phyloP scores from a whole-genome alignment of 2,888 invertebrate species.

The Meganola albula region DNA sequence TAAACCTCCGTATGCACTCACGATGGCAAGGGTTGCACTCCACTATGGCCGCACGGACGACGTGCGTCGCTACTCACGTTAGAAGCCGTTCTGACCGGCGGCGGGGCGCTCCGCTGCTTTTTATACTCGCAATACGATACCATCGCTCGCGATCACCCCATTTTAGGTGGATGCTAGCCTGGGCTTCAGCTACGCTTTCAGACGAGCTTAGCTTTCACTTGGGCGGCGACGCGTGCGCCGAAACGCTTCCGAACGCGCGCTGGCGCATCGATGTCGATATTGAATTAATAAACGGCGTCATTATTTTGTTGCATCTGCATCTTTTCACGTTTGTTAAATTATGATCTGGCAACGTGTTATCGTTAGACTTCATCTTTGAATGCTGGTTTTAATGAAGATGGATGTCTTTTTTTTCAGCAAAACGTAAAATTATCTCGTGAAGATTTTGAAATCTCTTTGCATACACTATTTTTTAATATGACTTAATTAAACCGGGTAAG shows the following conservation, averaged over 20 bases:
- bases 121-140: constrained; percentile 91
- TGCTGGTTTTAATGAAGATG: too few species aligned
- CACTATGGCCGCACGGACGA: constrained; percentile 43
- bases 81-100: constrained; percentile 97
- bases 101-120: constrained; percentile 82
- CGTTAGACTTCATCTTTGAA: too few species aligned
- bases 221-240: constrained; percentile 42
- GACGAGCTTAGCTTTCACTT: constrained; percentile 74
- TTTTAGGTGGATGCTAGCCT: constrained; percentile 74
- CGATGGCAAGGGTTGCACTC: constrained; percentile 55
- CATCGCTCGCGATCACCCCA: constrained; percentile 71
- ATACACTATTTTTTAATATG: too few species aligned
- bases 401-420: too few species aligned
- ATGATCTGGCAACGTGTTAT: constrained; percentile 13
- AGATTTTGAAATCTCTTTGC: too few species aligned
- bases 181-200: constrained; percentile 64
- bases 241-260: constrained; percentile 19
- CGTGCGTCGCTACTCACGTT: constrained; percentile 88
- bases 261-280: constrained; percentile 7
- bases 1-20: constrained; percentile 31
- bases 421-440: too few species aligned
- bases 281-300: too few species aligned
- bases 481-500: too few species aligned
- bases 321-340: constrained; percentile 22
- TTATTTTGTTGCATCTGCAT: constrained; percentile 6